phyloP scores from a whole-genome alignment of 2,888 invertebrate genomes.

The Drosophila sordidula region DNA sequence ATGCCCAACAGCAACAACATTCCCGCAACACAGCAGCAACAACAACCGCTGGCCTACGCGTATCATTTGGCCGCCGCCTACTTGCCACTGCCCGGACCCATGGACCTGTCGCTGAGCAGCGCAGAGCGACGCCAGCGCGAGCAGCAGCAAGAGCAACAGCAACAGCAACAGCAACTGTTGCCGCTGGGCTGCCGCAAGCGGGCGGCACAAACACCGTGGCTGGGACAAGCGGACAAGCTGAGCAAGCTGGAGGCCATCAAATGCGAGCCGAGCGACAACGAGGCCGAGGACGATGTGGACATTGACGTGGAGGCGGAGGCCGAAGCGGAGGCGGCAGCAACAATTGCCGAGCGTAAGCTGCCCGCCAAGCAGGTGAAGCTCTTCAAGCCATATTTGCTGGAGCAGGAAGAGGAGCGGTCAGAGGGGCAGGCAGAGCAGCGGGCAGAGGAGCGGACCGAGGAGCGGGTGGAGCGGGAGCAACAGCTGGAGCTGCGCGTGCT shows the following conservation, averaged over 20 bases:
- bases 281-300: conserved; percentile 48
- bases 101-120: conserved; percentile 82
- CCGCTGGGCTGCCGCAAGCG: conserved; percentile 82
- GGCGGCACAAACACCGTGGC: conserved; percentile 53
- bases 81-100: conserved; percentile 70
- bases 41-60: conserved; percentile 47
- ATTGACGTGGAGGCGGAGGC: conserved; percentile 59
- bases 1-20: conserved; percentile 69
- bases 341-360: conserved; percentile 51
- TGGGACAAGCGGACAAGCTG: conserved; percentile 67
- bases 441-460: conserved; percentile 86
- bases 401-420: conserved; percentile 85
- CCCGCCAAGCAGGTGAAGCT: conserved; percentile 88
- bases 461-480: conserved; percentile 13
- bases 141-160: conserved; percentile 40
- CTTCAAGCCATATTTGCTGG: conserved; percentile 91
- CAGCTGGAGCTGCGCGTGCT: conserved; percentile 35
- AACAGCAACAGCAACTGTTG: conserved; percentile 49
- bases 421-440: conserved; percentile 86
- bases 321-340: conserved; percentile 30
- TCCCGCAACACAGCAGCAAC: conserved; percentile 36
- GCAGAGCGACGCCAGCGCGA: conserved; percentile 66
- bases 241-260: conserved; percentile 68
- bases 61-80: conserved; percentile 47
- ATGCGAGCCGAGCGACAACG: conserved; percentile 58